Evolutionary conservation across 2,797 vertebrate species (phyloP), one percentile per base, ranked within the genome.

Genomic region (Sebastes variabilis): DNA sequence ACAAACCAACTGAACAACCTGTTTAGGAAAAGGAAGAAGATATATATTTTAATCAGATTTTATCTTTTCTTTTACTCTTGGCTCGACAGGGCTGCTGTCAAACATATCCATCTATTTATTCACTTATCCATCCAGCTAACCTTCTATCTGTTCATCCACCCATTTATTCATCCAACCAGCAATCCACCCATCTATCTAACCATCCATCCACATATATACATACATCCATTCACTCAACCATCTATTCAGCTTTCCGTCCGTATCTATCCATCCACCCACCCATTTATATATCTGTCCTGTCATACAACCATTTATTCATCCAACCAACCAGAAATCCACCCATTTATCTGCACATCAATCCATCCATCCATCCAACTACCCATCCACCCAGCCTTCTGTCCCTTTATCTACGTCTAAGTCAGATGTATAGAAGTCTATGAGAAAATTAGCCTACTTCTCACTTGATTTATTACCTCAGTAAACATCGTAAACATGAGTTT

Each of bases 1-100:
- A 84, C 77, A 81, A 61, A 77, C 62, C 64, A 9, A 38, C 22
- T 8, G 58, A 69, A 55, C 27, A 59, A 34, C 59, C 4, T 29
- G 68, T 64, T 64, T 32, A 16, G 56, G 65, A 61, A 46, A 56
- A 27, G 13, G 29, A 71, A 58, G 25, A 52, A 66, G 42, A 60
- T 18, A 66, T 55, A 36, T 42, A n/a, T 66, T 71, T 78, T 71
- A 18, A 66, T 42, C 36, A 29, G 14, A 49, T 70, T 78, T n/a
- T 2, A 55, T 67, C 56, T 71, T 65, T 59, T 61, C 34, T 79
- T 74, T 65, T 55, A 70, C 24, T 29, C 9, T 62, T 61, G 16
- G 65, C 5, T 29, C 16, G 38, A 69, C 38, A 24, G 38, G 18
- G n/a, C 42, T 24, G 27, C 72, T 71, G 69, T 38, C 70, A 65